Conservation (phyloP, 2,888 invertebrate species). For the Xestia xanthographa region DNA sequence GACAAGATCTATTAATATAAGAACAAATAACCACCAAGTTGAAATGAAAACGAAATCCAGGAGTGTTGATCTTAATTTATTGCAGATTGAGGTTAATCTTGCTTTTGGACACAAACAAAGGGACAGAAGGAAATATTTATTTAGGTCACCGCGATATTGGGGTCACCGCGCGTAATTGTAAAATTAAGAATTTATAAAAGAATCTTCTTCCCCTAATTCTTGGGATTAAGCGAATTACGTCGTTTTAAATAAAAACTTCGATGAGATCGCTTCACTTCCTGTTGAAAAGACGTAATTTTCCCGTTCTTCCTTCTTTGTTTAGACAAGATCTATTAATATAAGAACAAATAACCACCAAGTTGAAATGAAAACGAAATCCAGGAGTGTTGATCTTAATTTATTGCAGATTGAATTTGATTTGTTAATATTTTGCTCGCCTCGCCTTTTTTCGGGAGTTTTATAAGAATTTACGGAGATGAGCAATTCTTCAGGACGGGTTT, state of each 20-base stretch:
- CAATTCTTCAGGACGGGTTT: not conserved
- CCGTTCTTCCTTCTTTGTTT: slow-evolving; percentile 37
- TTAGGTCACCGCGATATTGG: too few species aligned
- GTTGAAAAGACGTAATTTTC: slow-evolving; percentile 28
- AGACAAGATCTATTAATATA: slow-evolving; percentile 9
- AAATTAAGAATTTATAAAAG: too few species aligned
- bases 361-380: slow-evolving; percentile 37
- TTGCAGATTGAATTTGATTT: slow-evolving; percentile 50
- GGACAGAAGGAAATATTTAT: too few species aligned
- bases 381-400: slow-evolving; percentile 37
- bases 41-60: slow-evolving; percentile 38
- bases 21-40: slow-evolving; percentile 33
- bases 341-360: slow-evolving; percentile 38
- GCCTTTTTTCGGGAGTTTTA: slow-evolving; percentile 4
- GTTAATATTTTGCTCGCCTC: slow-evolving; percentile 8
- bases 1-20: slow-evolving; percentile 18
- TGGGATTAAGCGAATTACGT: slow-evolving; percentile 50
- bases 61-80: slow-evolving; percentile 42
- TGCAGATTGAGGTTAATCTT: too few species aligned
- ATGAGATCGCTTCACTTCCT: slow-evolving; percentile 28
- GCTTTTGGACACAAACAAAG: too few species aligned
- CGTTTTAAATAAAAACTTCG: slow-evolving; percentile 52
- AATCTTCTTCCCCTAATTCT: slow-evolving; percentile 43
- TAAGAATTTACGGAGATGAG: slow-evolving; percentile 16
- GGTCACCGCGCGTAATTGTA: too few species aligned